Evolutionary conservation across 1,140 invertebrate genomes (phyloP), one percentile per base, ranked within the genome.

Genomic region (Brachionus koreanus): DNA sequence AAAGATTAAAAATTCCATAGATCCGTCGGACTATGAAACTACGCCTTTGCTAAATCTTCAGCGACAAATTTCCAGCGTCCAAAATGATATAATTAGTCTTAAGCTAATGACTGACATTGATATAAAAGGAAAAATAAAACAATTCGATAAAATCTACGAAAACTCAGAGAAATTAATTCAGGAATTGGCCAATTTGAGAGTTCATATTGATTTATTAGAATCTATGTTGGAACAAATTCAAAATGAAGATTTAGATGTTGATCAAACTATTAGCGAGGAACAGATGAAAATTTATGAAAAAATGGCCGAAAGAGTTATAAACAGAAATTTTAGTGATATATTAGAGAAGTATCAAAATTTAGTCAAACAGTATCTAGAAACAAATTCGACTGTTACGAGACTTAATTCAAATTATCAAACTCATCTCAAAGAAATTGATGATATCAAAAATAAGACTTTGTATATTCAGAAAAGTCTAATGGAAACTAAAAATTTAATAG

Each of bases 391-490:
- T 61, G 76, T 79, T 37, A 23, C 23, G 2, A 23, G 5, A 12
- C 16, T 61, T 10, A 79, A 13, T 23, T 19, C 23, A 37, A 57
- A 65, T 35, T 65, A 61, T 42, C 35, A 79, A 37, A 63, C 1
- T 10, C 76, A 79, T 42, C 5, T 61, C 6, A 79, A 37, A 63
- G 16, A 12, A 37, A 39, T 79, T 61, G 49, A 79, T 42, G 5
- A 29, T 7, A 79, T 79, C 7, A 65, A 79, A 65, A 61, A 79
- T 29, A 79, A 79, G 13, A 79, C 33, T 6, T 42, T 39, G 13
- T 79, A 79, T 13, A 79, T 79, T 61, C 76, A 65, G 39, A 65
- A 79, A 61, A 79, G 76, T 61, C 6, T 79, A 23, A 79, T 61
- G 49, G 76, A 79, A 65, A 23, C 57, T 19, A 57, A 79, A 65